Percentiles rank a stretch among this genome's conserved stretches.
These are phyloP conservation scores for Prionailurus bengalensis DNA, from an alignment of 2,113 vertebrate species.

Conservation along the genomic window DNA sequence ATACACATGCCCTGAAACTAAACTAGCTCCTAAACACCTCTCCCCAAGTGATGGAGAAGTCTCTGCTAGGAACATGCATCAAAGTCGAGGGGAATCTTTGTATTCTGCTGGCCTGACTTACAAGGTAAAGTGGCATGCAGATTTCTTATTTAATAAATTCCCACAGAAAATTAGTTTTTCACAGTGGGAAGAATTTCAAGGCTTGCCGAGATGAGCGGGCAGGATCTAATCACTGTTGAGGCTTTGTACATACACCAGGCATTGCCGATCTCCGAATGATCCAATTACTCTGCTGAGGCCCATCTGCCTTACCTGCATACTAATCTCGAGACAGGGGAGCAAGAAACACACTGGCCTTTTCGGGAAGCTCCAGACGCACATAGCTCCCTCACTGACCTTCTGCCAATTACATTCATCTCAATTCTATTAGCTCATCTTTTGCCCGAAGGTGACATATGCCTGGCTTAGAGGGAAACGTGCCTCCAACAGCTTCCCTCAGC, in stretches of 20 bases:
- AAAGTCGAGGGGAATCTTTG: constrained; percentile 89
- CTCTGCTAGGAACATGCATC: constrained; percentile 85
- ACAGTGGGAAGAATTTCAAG: constrained; percentile 93
- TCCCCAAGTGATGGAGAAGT: constrained; percentile 75
- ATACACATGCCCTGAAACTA: background rate
- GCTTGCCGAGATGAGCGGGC: constrained; percentile 89
- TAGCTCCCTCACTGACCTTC: constrained; percentile 87
- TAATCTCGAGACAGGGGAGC: constrained; percentile 86
- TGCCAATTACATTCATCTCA: constrained; percentile 89
- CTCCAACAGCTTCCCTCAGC: constrained; percentile 75
- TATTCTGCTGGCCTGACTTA: constrained; percentile 86
- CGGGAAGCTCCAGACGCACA: constrained; percentile 84
- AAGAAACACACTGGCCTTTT: constrained; percentile 85
- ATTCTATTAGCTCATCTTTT: constrained; percentile 90
- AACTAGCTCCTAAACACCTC: constrained; percentile 27
- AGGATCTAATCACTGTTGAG: constrained; percentile 92
- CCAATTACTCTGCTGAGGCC: constrained; percentile 91
- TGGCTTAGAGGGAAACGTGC: constrained; percentile 78
- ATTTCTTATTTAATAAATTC: constrained; percentile 94
- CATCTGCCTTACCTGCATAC: constrained; percentile 90
- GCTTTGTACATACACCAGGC: constrained; percentile 92
- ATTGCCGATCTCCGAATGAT: constrained; percentile 90
- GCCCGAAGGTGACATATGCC: constrained; percentile 89
- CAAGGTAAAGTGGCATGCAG: constrained; percentile 91
- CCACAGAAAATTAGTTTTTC: constrained; percentile 94